These are phyloP conservation scores for Ophonus ardosiacus DNA, from an alignment of 2,888 invertebrate genomes.

Conservation along the genomic window DNA sequence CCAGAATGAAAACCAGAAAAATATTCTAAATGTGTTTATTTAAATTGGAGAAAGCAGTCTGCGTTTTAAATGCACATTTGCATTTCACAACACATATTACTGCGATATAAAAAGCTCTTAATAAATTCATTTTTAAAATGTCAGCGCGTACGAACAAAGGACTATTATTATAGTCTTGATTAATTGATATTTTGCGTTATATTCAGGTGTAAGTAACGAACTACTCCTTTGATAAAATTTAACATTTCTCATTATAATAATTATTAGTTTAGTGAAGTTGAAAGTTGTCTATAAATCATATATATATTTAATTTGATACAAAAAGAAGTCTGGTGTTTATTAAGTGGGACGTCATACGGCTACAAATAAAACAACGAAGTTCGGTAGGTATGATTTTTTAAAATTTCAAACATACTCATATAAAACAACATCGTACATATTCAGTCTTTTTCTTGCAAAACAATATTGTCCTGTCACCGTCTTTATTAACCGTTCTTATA, in stretches of 20 bases:
- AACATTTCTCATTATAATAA: conserved; percentile 32
- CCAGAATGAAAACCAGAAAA: neutral
- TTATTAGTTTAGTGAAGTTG: neutral
- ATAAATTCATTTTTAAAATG: conserved; percentile 40
- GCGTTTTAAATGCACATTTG: neutral
- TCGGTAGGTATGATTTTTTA: no score
- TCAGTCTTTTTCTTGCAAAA: no score
- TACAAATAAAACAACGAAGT: no score
- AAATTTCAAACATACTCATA: no score
- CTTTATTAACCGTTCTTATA: no score
- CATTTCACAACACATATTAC: conserved; percentile 20
- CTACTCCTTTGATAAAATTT: conserved; percentile 9
- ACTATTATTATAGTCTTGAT: conserved; percentile 18
- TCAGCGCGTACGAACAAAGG: conserved; percentile 28
- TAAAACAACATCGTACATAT: no score
- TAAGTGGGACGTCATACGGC: neutral
- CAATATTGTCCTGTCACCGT: no score
- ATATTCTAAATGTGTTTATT: neutral
- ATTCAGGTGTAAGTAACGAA: conserved; percentile 3
- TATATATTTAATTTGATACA: neutral
- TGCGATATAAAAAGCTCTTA: conserved; percentile 24
- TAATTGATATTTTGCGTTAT: conserved; percentile 41
- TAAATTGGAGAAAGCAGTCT: neutral
- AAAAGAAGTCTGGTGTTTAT: neutral
- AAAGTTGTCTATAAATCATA: conserved; percentile 1